Evolutionary conservation across 2,888 invertebrate species (phyloP).

Genomic region (Leptothorax acervorum): DNA sequence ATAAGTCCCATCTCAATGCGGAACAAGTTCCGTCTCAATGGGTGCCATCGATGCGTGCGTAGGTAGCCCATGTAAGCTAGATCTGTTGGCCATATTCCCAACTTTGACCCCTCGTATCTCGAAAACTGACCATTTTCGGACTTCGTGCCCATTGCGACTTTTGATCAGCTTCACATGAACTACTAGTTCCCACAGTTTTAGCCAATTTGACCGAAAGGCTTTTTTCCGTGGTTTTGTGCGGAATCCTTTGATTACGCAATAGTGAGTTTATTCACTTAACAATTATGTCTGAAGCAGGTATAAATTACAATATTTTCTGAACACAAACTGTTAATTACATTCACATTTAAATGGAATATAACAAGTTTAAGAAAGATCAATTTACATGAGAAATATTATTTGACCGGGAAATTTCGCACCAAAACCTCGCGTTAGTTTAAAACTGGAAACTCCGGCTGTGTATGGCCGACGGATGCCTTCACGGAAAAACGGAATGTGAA

Average conservation of each 20-base stretch:
- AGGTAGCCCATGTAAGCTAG: too few relatives aligned
- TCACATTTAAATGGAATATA: conserved; percentile 30
- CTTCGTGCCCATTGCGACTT: too few relatives aligned
- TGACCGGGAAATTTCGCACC: conserved; percentile 61
- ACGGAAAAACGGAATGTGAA: conserved; percentile 18
- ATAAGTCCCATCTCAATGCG: too few relatives aligned
- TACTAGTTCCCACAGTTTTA: too few relatives aligned
- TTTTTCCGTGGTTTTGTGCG: too few relatives aligned
- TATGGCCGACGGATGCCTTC: not conserved
- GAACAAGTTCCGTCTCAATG: too few relatives aligned
- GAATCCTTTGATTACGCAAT: not conserved
- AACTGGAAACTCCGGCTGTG: conserved; percentile 60
- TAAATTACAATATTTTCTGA: conserved; percentile 1
- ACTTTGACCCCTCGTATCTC: too few relatives aligned
- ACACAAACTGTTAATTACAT: not conserved
- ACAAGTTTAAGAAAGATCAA: conserved; percentile 67
- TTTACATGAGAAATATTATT: conserved; percentile 67
- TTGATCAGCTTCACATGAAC: too few relatives aligned
- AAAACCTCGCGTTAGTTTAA: conserved; percentile 54
- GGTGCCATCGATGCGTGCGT: too few relatives aligned
- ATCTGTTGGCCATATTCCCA: too few relatives aligned
- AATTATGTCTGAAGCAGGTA: not conserved
- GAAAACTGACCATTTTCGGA: too few relatives aligned
- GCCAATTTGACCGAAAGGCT: too few relatives aligned
- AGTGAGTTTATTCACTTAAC: not conserved